phyloP scores from a whole-genome alignment of 1,140 invertebrate genomes.

The Hestina assimilis region DNA sequence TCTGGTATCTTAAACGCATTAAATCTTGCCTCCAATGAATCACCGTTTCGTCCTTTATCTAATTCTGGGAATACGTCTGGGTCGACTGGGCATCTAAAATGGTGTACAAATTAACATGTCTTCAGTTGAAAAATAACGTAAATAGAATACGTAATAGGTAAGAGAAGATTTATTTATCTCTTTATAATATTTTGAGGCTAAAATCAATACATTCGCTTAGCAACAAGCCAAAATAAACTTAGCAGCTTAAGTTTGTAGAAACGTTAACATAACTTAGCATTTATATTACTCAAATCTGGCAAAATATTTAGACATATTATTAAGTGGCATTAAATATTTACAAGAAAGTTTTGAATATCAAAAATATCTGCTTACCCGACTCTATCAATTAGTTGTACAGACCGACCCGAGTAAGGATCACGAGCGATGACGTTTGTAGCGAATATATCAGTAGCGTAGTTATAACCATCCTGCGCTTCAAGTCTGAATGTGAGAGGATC shows the following conservation, averaged over 20 bases:
- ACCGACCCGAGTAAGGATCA: slow-evolving; percentile 93
- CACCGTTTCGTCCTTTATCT: slow-evolving; percentile 90
- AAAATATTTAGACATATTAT: no score
- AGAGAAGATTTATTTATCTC: no score
- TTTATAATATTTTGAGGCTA: no score
- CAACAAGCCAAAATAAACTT: no score
- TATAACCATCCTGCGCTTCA: slow-evolving; percentile 93
- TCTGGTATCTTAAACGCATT: slow-evolving; percentile 97
- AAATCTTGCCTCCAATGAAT: slow-evolving; percentile 93
- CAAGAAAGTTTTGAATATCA: not conserved
- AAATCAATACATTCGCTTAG: no score
- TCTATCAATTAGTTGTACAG: slow-evolving; percentile 93
- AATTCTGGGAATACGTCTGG: slow-evolving; percentile 94
- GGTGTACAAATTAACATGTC: not conserved
- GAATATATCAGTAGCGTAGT: slow-evolving; percentile 93
- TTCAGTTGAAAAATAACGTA: not conserved
- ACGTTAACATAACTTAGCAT: no score
- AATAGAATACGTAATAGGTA: not conserved
- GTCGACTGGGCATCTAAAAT: slow-evolving; percentile 90
- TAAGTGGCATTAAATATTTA: not conserved
- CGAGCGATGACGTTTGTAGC: slow-evolving; percentile 95
- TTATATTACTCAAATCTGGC: no score
- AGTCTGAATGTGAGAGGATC: slow-evolving; percentile 94
- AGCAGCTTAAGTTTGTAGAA: no score
- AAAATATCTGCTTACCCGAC: slow-evolving; percentile 83